Conservation (phyloP, 1,140 invertebrate genomes). For the Mizuhopecten yessoensis region DNA sequence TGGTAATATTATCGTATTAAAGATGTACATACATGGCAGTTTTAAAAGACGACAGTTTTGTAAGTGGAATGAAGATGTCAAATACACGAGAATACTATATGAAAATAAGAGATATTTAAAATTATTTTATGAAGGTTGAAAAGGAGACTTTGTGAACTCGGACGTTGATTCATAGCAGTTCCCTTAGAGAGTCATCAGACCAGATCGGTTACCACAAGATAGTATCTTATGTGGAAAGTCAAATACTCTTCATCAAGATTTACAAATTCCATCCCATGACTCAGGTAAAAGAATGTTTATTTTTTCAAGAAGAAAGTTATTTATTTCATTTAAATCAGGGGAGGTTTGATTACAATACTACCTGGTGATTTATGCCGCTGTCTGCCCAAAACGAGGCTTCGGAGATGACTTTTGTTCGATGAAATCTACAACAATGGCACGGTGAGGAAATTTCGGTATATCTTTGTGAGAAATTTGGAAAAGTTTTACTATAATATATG, state of each 20-base stretch:
- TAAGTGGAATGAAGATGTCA: constrained; percentile 13
- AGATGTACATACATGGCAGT: neutral
- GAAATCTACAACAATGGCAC: neutral
- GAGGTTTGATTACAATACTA: neutral
- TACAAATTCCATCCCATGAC: constrained; percentile 9
- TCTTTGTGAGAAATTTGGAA: neutral
- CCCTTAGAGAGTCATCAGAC: neutral
- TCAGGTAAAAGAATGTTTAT: constrained; percentile 28
- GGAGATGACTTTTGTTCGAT: neutral
- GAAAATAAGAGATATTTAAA: constrained; percentile 19
- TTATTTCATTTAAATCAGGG: neutral
- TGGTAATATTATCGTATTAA: neutral
- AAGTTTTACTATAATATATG: neutral
- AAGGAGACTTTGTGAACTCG: neutral
- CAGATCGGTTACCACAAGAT: neutral
- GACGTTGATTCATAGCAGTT: neutral
- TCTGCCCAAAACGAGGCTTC: neutral
- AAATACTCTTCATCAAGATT: constrained; percentile 39
- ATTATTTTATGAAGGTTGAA: neutral
- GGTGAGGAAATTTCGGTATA: neutral
- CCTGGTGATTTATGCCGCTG: neutral
- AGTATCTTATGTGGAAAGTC: neutral
- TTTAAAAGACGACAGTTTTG: neutral
- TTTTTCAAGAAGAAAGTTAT: constrained; percentile 2
- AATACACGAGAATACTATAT: neutral